Evolutionary conservation across 2,113 vertebrate species (phyloP).

Genomic region (Nematolebias whitei): DNA sequence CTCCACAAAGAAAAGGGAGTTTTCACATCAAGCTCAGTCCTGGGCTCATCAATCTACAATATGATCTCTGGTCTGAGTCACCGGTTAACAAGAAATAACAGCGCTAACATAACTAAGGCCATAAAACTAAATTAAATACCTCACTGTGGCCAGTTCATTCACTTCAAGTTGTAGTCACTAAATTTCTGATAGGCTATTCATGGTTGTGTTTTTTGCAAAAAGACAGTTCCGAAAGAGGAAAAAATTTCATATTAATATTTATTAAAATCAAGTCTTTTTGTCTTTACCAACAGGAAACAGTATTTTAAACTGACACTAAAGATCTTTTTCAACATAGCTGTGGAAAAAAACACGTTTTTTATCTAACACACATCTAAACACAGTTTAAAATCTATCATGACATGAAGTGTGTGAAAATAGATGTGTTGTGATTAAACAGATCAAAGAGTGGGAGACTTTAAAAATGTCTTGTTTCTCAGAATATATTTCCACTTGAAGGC

Average conservation of each 20-base stretch:
- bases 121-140: not conserved
- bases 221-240: not conserved
- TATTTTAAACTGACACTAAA: not conserved
- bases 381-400: no score
- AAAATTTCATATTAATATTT: not conserved
- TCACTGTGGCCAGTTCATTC: not conserved
- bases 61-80: conserved; percentile 4
- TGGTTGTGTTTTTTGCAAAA: not conserved
- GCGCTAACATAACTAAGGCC: not conserved
- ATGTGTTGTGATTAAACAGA: not conserved
- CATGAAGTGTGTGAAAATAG: no score
- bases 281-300: not conserved
- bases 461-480: not conserved
- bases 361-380: not conserved
- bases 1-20: conserved; percentile 56
- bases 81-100: conserved; percentile 11
- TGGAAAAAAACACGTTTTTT: not conserved
- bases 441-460: not conserved
- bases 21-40: conserved; percentile 51
- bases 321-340: not conserved
- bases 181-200: not conserved
- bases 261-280: no score
- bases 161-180: not conserved
- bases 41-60: not conserved
- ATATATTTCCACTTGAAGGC: not conserved